These are phyloP conservation scores for Sarcophaga rosellei DNA, from an alignment of 2,888 invertebrate genomes.

Conservation along the genomic window DNA sequence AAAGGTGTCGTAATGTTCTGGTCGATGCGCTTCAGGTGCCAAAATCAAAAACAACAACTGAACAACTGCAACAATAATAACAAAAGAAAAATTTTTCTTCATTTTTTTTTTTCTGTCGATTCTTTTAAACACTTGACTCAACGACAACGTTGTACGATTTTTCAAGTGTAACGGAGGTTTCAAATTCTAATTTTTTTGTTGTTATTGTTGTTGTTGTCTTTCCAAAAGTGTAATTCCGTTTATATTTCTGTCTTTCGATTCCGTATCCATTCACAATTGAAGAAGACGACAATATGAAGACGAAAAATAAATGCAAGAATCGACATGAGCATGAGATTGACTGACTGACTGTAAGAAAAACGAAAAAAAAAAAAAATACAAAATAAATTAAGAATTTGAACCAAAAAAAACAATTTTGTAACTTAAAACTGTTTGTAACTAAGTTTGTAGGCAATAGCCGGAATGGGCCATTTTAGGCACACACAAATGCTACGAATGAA, in stretches of 20 bases:
- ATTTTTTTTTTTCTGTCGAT: not conserved
- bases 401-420: conserved; percentile 16
- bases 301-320: conserved; percentile 12
- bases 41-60: conserved; percentile 40
- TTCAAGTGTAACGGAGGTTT: conserved; percentile 59
- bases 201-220: too few relatives aligned
- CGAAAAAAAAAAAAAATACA: not conserved
- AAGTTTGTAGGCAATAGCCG: not conserved
- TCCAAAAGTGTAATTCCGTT: not conserved
- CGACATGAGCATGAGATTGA: conserved; percentile 38
- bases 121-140: conserved; percentile 54
- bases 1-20: conserved; percentile 65
- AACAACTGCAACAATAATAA: not conserved
- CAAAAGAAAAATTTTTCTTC: conserved; percentile 18
- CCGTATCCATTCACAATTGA: not conserved
- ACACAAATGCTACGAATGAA: not conserved
- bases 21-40: conserved; percentile 63
- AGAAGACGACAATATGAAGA: not conserved
- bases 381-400: not conserved
- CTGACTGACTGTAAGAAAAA: conserved; percentile 5
- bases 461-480: conserved; percentile 18
- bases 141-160: conserved; percentile 46
- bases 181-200: conserved; percentile 23
- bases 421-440: conserved; percentile 18
- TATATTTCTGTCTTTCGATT: too few relatives aligned